Base-by-base conservation (phyloP, 2,888 invertebrate species). In the Mesochorus sp. region DNA sequence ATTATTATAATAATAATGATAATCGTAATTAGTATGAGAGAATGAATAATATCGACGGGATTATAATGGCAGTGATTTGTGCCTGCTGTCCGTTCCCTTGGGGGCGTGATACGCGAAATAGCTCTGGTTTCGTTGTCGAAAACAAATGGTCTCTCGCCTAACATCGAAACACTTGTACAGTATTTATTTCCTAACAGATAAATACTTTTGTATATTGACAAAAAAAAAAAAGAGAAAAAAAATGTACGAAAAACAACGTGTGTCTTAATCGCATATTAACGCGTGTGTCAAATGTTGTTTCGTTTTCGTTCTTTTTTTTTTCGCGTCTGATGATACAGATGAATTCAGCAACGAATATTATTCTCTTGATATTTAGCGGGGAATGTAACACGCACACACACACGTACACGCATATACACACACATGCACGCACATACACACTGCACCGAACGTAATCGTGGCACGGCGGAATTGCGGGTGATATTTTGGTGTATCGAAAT, bases 161-260 rank as follows among this genome's bases (percentile, higher is more conserved):
- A 78, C 70, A 78, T 74, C 74, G 74, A 78, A 72, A 78, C 57
- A 70, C 49, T 68, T 57, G 39, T 21, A 42, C 51, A 34, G 62
- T 34, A 34, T 64, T 44, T 73, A 74, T 34, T 44, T 62, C 19
- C 49, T 70, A 74, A 59, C 70, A 73, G 78, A 68, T 74, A 62
- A 74, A 64, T 78, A 78, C 70, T 74, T 55, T 62, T 64, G 64
- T 51, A 19, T 67, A 67, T 78, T 68, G 62, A 77, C n/a, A n/a
- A n/a, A n/a, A n/a, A n/a, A n/a, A n/a, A n/a, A n/a, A n/a, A n/a
- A n/a, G n/a, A n/a, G n/a, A n/a, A n/a, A n/a, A 67, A 67, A 57
- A 64, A 74, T 62, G 62, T 44, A 70, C 62, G 49, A 62, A 61
- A 61, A 73, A 62, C 47, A 51, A 51, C 49, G 59, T 61, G 55